Evolutionary conservation across 2,797 vertebrate species (phyloP).

Genomic region (Spondyliosoma cantharus): DNA sequence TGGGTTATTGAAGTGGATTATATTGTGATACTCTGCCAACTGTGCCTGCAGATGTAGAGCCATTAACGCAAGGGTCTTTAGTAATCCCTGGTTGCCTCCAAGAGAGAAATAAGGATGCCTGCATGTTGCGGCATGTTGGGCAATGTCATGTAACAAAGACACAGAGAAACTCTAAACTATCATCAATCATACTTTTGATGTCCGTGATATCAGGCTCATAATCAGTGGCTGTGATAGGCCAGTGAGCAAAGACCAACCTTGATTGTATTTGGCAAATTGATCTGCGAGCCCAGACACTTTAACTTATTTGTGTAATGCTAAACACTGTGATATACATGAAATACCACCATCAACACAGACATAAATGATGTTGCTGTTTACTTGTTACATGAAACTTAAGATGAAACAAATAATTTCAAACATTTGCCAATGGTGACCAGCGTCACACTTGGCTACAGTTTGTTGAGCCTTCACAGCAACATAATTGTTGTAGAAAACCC

Average conservation of each 20-base stretch:
- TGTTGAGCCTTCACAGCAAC: neutral
- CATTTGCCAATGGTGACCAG: neutral
- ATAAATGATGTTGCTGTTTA: neutral
- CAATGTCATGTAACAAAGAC: constrained; percentile 37
- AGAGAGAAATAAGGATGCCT: constrained; percentile 29
- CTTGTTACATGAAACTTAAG: neutral
- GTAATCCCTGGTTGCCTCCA: constrained; percentile 45
- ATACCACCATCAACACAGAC: neutral
- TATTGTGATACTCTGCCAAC: constrained; percentile 44
- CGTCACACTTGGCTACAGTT: neutral
- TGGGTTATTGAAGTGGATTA: constrained; percentile 45
- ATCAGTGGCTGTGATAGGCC: constrained; percentile 3
- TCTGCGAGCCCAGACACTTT: neutral
- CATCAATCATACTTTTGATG: neutral
- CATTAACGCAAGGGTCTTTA: constrained; percentile 38
- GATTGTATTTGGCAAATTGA: neutral
- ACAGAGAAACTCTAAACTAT: constrained; percentile 35
- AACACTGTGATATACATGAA: constrained; percentile 1
- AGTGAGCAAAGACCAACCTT: neutral
- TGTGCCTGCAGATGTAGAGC: constrained; percentile 49
- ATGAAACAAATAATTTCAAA: constrained; percentile 3
- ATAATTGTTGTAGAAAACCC: constrained; percentile 7
- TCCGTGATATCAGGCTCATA: neutral
- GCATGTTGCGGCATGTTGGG: constrained; percentile 11
- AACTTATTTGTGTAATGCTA: neutral